phyloP scores from a whole-genome alignment of 2,888 invertebrate species.

The Temnothorax rugatulus region DNA sequence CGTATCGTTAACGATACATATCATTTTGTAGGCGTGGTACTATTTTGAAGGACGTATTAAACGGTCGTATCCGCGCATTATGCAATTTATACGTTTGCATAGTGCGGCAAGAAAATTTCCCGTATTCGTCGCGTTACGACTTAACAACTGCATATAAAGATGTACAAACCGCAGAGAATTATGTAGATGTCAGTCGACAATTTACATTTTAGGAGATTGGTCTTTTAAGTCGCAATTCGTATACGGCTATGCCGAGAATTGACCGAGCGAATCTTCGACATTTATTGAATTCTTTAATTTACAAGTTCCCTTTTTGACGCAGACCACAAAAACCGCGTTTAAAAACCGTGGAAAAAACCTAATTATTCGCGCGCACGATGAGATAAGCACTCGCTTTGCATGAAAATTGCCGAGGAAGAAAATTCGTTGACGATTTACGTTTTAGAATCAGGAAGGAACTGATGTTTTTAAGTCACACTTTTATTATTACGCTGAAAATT shows the following conservation, averaged over 20 bases:
- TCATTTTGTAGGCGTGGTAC: constrained; percentile 30
- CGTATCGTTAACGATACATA: constrained; percentile 26
- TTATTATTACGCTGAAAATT: neutral
- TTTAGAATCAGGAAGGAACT: neutral
- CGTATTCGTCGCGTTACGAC: constrained; percentile 5
- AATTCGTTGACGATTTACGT: neutral
- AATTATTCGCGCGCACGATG: neutral
- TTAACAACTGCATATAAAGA: constrained; percentile 22
- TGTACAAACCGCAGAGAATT: neutral
- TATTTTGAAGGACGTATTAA: constrained; percentile 42
- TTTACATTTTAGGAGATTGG: neutral
- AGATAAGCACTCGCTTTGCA: neutral
- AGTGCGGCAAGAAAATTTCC: constrained; percentile 17
- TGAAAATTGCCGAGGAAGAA: neutral
- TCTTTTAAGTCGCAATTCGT: neutral
- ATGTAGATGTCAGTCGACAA: constrained; percentile 9
- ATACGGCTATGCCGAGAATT: neutral
- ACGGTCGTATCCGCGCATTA: constrained; percentile 36
- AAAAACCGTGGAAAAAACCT: too few species aligned
- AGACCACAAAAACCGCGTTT: neutral
- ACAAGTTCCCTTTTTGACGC: neutral
- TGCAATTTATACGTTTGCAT: constrained; percentile 44
- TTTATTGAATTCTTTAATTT: neutral
- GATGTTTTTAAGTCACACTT: neutral
- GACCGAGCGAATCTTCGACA: neutral